Conservation (phyloP, 2,113 vertebrate species). For the Macroglossus sobrinus region DNA sequence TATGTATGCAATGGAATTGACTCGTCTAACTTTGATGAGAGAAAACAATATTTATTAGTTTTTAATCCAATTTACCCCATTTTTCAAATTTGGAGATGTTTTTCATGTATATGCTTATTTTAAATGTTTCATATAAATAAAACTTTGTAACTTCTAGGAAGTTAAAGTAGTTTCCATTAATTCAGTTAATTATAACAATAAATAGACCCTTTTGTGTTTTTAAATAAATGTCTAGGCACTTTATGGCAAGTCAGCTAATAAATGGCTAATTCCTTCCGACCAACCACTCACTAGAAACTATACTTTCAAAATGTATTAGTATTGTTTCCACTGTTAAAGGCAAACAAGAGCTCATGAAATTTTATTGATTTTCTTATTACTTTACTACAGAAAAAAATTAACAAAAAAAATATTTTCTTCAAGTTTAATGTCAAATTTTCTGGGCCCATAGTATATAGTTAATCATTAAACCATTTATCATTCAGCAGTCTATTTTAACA, state of each 20-base stretch:
- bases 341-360: background rate
- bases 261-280: background rate
- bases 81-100: background rate
- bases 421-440: constrained; percentile 9
- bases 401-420: background rate
- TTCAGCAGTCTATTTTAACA: background rate
- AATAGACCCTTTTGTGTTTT: background rate
- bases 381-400: background rate
- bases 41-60: background rate
- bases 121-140: background rate
- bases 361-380: background rate
- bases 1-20: background rate
- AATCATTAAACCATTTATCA: background rate
- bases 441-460: background rate
- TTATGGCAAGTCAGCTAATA: background rate
- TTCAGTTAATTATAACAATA: background rate
- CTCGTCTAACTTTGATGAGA: background rate
- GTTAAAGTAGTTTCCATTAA: background rate
- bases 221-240: background rate
- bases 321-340: background rate
- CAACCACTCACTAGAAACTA: background rate
- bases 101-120: constrained; percentile 18
- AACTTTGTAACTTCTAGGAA: background rate
- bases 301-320: background rate
- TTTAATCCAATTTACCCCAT: background rate